Evolutionary conservation across 2,888 invertebrate genomes (phyloP), one percentile per base, ranked within the genome.

Genomic region (Trimorus sp.): DNA sequence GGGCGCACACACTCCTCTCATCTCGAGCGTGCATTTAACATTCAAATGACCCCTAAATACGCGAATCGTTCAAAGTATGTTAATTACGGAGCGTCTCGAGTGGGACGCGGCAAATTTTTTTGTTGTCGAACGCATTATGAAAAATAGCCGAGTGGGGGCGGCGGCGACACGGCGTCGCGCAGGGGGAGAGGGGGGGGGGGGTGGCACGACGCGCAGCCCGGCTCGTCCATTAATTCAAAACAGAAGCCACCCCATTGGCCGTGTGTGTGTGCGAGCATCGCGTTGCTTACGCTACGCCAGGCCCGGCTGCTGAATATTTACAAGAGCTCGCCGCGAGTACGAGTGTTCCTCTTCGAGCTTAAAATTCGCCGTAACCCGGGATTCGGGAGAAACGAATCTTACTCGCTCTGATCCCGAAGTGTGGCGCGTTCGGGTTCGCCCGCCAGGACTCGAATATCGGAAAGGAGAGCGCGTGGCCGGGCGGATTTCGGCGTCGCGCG

Each of bases 311-410:
- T 85, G 85, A 85, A 85, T 85, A 85, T 85, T 85, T 85, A 85
- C 84, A 81, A 85, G 84, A 82, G 71, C 68, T 62, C 54, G 63
- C 74, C 74, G 83, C 78, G 82, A 75, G 69, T 81, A 83, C 81
- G 79, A 84, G 81, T 83, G 84, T 84, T 84, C 78, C 82, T 83
- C 83, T 82, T 83, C 78, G 81, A 58, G 79, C 82, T 85, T 84
- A 82, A 84, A 83, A 84, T 82, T 83, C 82, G 83, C 80, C 63
- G 75, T 80, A 76, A 79, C 70, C 83, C 82, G 51, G 78, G 69
- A 78, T 82, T 77, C 76, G 76, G 56, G 15, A 60, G 68, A 66
- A 53, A 87, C 84, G 87, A 88, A 87, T 87, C 85, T 89, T 87
- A 85, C 84, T 82, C 85, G 26, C 26, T 26, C 40, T 40, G 9